phyloP scores from a whole-genome alignment of 2,113 vertebrate species.

The Erythrolamprus reginae region DNA sequence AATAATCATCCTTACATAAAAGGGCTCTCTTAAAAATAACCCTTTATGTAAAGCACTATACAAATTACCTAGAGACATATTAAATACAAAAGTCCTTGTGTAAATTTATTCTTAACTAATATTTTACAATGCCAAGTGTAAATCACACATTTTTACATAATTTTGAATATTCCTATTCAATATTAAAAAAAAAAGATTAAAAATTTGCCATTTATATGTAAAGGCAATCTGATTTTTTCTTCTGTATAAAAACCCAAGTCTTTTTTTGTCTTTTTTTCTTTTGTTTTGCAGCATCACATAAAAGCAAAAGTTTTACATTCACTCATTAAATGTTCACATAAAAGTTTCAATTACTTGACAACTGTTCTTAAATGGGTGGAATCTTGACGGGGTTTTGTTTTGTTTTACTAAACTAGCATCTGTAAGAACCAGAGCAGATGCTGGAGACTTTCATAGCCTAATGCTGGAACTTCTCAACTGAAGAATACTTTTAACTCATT shows the following conservation, averaged over 20 bases:
- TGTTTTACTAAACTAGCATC: conserved; percentile 31
- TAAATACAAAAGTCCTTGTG: conserved; percentile 75
- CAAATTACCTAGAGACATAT: conserved; percentile 75
- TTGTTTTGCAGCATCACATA: conserved; percentile 66
- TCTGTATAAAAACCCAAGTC: conserved; percentile 76
- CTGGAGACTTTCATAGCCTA: conserved; percentile 38
- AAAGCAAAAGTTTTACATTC: conserved; percentile 72
- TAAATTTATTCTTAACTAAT: conserved; percentile 82
- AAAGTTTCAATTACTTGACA: conserved; percentile 64
- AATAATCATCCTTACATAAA: conserved; percentile 38
- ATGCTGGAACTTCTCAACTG: conserved; percentile 46
- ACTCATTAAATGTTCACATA: conserved; percentile 66
- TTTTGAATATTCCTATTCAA: conserved; percentile 81
- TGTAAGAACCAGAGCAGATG: conserved; percentile 33
- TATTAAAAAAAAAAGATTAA: conserved; percentile 67
- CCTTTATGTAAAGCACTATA: conserved; percentile 53
- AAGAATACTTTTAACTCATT: conserved; percentile 30
- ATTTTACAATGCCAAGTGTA: conserved; percentile 88
- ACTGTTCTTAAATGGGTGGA: conserved; percentile 56
- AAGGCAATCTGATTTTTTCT: conserved; percentile 62
- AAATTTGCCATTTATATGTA: conserved; percentile 68
- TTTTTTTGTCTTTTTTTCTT: conserved; percentile 49
- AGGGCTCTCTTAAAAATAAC: conserved; percentile 38
- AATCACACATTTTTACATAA: conserved; percentile 84
- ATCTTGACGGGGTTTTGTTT: conserved; percentile 51